Evolutionary conservation across 1,140 invertebrate genomes (phyloP), one percentile per base, ranked within the genome.

Genomic region (Bicyclus anynana): DNA sequence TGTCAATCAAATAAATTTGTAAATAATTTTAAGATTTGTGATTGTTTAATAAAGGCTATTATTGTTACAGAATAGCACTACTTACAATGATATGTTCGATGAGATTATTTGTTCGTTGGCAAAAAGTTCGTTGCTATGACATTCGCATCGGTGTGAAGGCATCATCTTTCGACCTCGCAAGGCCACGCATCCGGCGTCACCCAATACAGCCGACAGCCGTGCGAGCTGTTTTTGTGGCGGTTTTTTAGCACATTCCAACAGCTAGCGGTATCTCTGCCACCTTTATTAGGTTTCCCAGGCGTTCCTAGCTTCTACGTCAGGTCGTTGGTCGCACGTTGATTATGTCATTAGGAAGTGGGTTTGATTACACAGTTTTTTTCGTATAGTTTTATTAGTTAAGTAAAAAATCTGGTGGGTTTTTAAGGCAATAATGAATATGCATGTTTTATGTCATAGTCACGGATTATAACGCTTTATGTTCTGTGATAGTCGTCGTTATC

Each of bases 161-260:
- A 37, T 21, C 27, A 38, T 6, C 10, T 9, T 18, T 33, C 67
- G 75, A 76, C 75, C 75, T 78, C 75, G 65, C 73, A 78, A 78
- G 75, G 75, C 75, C 73, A 66, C 42, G 48, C 61, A 74, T 78
- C 73, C 75, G 73, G 47, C 54, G 65, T 10, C 29, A 33, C 59
- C 71, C 57, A 74, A 76, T 67, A 69, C 53, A 67, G 66, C 54
- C 58, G 42, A 37, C 40, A 38, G 50, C 49, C 58, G 35, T 7
- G 4, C 37, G 13, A 7, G 3, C 37, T 40, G 37, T 40, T 40
- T 64, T 64, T 67, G 62, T 72, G 50, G 26, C 13, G 26, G 21
- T 65, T 65, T 69, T 67, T 73, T 51, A 38, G 35, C 21, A 38
- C 55, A 68, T 71, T 64, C 68, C 44, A 53, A 21, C 50, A 44